Percentiles rank a stretch among this genome's conserved stretches.
phyloP scores from a whole-genome alignment of 1,140 invertebrate genomes.

The Diabrotica undecimpunctata region DNA sequence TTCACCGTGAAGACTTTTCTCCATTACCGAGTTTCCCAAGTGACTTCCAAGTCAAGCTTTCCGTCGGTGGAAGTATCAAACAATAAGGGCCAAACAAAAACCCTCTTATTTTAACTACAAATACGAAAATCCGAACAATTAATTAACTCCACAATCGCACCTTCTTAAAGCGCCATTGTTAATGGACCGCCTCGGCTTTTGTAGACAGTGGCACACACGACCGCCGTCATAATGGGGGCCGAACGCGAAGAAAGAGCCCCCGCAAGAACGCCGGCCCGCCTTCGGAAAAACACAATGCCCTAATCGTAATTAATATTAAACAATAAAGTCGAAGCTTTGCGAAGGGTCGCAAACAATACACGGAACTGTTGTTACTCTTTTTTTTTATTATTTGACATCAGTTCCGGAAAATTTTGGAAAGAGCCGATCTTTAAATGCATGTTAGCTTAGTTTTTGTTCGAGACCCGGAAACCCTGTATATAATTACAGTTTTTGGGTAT shows the following conservation, averaged over 20 bases:
- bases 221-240: neutral
- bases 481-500: no score
- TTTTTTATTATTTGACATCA: no score
- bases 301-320: neutral
- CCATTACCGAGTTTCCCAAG: neutral
- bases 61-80: neutral
- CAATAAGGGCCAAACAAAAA: conserved; percentile 1
- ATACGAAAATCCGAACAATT: conserved; percentile 2
- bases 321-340: neutral
- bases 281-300: neutral
- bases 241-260: neutral
- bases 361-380: neutral
- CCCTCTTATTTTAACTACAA: neutral
- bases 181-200: neutral
- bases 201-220: neutral
- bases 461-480: no score
- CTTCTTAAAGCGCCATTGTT: neutral
- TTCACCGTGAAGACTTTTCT: no score
- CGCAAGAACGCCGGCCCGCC: neutral
- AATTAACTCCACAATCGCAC: conserved; percentile 1
- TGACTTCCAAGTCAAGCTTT: neutral
- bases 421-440: no score
- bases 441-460: no score
- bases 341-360: neutral
- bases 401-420: no score